phyloP scores from a whole-genome alignment of 2,113 vertebrate genomes.

The Nesoenas mayeri region DNA sequence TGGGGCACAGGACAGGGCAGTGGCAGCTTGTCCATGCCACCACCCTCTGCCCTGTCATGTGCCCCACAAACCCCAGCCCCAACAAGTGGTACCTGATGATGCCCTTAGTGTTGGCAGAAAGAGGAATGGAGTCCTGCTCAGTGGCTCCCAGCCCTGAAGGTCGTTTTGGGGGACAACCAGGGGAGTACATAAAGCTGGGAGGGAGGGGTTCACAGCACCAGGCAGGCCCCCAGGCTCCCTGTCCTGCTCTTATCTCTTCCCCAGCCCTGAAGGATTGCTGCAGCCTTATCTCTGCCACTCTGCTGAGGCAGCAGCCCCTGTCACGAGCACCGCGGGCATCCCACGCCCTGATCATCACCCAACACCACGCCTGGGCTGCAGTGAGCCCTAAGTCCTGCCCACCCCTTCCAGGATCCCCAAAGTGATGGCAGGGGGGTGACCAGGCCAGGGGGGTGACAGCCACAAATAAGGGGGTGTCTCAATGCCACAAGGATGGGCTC shows the following conservation, averaged over 20 bases:
- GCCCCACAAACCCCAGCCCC: neutral
- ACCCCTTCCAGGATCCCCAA: neutral
- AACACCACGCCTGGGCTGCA: neutral
- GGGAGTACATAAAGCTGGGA: neutral
- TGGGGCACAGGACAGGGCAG: accelerated
- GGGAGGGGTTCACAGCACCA: neutral
- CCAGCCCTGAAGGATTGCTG: neutral
- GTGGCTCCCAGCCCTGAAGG: accelerated
- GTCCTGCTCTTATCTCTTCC: neutral
- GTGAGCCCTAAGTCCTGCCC: neutral
- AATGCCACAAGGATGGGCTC: neutral
- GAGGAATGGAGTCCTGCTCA: neutral
- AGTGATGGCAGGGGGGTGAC: neutral
- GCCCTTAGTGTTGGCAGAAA: neutral
- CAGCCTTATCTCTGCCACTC: neutral
- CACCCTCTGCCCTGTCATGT: too few species aligned
- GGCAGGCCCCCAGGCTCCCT: neutral
- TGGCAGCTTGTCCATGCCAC: neutral
- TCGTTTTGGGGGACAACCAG: neutral
- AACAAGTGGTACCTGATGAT: neutral
- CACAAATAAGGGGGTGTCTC: too few species aligned
- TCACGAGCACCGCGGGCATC: accelerated
- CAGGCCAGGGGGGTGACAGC: too few species aligned
- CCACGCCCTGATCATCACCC: accelerated
- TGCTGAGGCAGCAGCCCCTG: slow-evolving; percentile 20